Base-by-base conservation (phyloP, 2,888 invertebrate genomes). In the Anodontia alba region DNA sequence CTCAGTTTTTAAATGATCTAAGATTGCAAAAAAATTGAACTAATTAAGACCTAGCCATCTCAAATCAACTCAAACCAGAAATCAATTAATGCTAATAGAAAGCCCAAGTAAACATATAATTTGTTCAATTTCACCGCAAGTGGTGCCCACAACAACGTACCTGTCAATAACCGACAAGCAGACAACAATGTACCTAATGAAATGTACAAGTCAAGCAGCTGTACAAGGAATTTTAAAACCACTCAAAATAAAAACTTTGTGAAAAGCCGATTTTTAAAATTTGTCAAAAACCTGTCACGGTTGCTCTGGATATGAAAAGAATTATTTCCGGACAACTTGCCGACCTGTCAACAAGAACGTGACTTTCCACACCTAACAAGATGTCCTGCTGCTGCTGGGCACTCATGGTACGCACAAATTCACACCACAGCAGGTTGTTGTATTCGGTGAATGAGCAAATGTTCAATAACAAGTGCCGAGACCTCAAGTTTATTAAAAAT, bases 341-440 rank as follows among this genome's bases (percentile, higher is more conserved):
- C 17, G 5, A 62, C 3, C 5, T 33, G 33, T 33, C 33, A 62
- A 33, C 1, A 62, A 7, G 20, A 33, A 1, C 33, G 31, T 31
- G 62, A 62, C 62, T 62, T 62, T 62, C 62, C 20, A 33, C 62
- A 31, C 31, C 62, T 62, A 33, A 62, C 33, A 62, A 62, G 62
- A 62, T 31, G 31, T 20, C 62, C 62, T 20, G 33, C 62, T 62
- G 62, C 62, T 33, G 31, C 20, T 31, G 54, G n/a, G 20, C 54
- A 54, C 54, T 54, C 54, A 23, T 7, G 54, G 23, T 54, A 23
- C 26, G 26, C 54, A 12, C 26, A 2, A 26, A 2, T 26, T 54
- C 54, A 54, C 54, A 54, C 54, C 15, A 5, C 23, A 54, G 54
- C 54, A 26, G 54, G 26, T 26, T 46, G 8, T 46, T 38, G 38